These are phyloP conservation scores for Mizuhopecten yessoensis DNA, from an alignment of 1,140 invertebrate species.

Conservation along the genomic window DNA sequence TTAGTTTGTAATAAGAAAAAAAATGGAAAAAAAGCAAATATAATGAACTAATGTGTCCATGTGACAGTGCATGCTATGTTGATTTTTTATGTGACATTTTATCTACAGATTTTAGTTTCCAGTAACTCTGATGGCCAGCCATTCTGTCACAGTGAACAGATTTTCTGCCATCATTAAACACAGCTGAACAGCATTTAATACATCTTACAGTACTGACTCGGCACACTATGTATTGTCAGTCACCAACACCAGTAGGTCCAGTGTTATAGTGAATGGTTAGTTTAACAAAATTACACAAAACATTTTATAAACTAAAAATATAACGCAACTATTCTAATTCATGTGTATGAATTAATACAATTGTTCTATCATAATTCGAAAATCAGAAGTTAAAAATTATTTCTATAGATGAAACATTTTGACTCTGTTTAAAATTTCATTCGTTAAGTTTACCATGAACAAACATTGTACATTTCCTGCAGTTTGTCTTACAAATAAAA, in stretches of 20 bases:
- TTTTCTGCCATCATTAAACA: not conserved
- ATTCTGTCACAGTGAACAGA: not conserved
- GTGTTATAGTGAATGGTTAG: not conserved
- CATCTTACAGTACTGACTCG: not conserved
- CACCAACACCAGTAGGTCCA: not conserved
- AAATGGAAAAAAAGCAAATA: no score
- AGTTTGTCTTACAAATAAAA: not conserved
- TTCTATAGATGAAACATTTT: no score
- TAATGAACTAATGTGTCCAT: no score
- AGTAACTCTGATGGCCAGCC: not conserved
- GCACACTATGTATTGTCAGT: not conserved
- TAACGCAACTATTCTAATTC: not conserved
- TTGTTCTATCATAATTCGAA: no score
- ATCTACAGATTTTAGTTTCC: not conserved
- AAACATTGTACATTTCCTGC: not conserved
- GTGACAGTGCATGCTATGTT: no score
- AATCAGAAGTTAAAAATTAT: no score
- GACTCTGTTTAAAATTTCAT: not conserved
- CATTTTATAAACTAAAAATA: not conserved
- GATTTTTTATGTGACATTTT: no score
- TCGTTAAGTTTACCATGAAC: not conserved
- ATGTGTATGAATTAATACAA: no score
- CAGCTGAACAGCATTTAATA: not conserved
- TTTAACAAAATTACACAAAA: not conserved
- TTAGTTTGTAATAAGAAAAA: no score